phyloP scores from a whole-genome alignment of 2,113 vertebrate genomes.

The Hipposideros armiger region DNA sequence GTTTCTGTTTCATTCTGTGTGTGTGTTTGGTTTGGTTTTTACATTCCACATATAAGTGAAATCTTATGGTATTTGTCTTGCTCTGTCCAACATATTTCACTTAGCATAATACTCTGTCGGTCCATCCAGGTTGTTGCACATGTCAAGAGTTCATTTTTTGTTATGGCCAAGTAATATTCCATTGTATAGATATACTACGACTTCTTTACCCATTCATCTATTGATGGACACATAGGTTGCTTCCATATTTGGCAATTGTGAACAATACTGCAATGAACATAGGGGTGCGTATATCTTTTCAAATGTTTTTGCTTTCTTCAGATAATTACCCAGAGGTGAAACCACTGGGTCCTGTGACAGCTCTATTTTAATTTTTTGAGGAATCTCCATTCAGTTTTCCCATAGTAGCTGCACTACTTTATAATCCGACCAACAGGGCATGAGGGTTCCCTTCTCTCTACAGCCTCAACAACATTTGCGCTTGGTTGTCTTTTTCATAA shows the following conservation, averaged over 20 bases:
- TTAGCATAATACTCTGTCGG: not conserved
- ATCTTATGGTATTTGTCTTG: not conserved
- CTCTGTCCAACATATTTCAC: not conserved
- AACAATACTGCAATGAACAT: not conserved
- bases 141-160: not conserved
- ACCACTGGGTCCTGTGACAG: not conserved
- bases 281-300: not conserved
- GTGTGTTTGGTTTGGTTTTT: not conserved
- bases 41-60: not conserved
- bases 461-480: not conserved
- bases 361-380: not conserved
- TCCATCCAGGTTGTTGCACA: not conserved
- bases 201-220: not conserved
- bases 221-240: not conserved
- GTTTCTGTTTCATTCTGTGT: not conserved
- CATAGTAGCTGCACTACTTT: not conserved
- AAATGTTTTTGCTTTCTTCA: not conserved
- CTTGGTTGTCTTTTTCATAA: not conserved
- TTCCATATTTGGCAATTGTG: not conserved
- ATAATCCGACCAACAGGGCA: not conserved
- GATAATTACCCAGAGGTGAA: not conserved
- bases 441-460: not conserved
- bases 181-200: too few species aligned
- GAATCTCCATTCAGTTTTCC: not conserved
- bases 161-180: not conserved